Percentiles rank a stretch among this genome's conserved stretches.
These are phyloP conservation scores for Yponomeuta evonymella DNA, from an alignment of 2,888 invertebrate species.

Conservation along the genomic window DNA sequence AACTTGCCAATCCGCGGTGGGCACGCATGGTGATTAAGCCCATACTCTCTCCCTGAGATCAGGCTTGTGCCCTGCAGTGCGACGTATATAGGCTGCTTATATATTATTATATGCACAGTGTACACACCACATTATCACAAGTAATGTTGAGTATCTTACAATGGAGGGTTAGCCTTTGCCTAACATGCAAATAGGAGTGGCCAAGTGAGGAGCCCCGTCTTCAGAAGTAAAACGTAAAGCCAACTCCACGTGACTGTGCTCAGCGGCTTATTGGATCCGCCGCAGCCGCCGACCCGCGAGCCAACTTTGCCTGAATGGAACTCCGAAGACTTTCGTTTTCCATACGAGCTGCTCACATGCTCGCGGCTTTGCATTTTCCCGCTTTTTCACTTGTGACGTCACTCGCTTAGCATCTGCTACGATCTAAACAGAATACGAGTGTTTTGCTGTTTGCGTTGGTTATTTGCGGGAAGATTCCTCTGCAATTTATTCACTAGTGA, in stretches of 20 bases:
- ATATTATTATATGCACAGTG: too few species aligned
- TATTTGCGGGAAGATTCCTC: background rate
- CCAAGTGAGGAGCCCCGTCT: too few species aligned
- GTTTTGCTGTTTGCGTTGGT: background rate
- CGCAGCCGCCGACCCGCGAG: conserved; percentile 40
- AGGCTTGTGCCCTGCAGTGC: too few species aligned
- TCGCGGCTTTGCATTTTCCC: conserved; percentile 66
- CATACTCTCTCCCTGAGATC: too few species aligned
- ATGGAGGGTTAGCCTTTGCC: too few species aligned
- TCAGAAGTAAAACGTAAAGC: background rate
- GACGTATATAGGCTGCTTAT: too few species aligned
- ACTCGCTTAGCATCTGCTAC: conserved; percentile 31
- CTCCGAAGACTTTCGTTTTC: conserved; percentile 73
- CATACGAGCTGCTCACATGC: conserved; percentile 70
- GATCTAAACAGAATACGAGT: background rate
- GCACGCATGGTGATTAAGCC: too few species aligned
- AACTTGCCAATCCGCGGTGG: too few species aligned
- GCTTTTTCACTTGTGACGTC: conserved; percentile 69
- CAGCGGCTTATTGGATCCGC: conserved; percentile 25
- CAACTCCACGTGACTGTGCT: background rate
- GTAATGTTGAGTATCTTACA: too few species aligned
- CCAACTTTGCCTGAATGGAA: conserved; percentile 72
- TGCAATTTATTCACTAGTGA: too few species aligned
- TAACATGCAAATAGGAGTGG: too few species aligned
- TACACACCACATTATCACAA: too few species aligned